A percentile compares a stretch with the other conserved stretches of the same genome.
These are phyloP conservation scores for Unio pictorum DNA, from an alignment of 2,888 invertebrate genomes.

Conservation along the genomic window DNA sequence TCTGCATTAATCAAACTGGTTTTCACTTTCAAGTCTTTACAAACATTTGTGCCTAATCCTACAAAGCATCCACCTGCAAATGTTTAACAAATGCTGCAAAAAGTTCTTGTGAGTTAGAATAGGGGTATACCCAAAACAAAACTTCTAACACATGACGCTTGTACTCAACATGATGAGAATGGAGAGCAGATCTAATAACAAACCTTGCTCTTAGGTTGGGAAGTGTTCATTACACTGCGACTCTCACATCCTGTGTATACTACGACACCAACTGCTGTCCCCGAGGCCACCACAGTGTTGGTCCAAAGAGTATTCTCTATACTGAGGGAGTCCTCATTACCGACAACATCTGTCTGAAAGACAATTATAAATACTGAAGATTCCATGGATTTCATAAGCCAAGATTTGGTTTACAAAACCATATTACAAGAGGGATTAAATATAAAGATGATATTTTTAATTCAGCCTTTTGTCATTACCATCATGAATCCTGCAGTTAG, in stretches of 20 bases:
- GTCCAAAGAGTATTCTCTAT: slow-evolving; percentile 99
- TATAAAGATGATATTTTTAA: neutral
- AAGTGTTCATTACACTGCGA: slow-evolving; percentile 98
- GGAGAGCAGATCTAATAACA: no score
- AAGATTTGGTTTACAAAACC: neutral
- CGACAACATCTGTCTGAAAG: slow-evolving; percentile 74
- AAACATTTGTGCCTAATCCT: no score
- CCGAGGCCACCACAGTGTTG: slow-evolving; percentile 97
- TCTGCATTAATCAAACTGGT: no score
- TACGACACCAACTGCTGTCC: slow-evolving; percentile 93
- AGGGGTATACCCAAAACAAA: no score
- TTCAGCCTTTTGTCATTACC: no score
- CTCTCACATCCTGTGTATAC: slow-evolving; percentile 98
- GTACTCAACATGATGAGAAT: no score
- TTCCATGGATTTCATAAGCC: neutral
- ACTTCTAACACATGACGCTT: no score
- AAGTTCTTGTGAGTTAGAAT: no score
- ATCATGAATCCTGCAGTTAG: no score
- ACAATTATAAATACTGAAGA: neutral
- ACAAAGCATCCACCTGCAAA: no score
- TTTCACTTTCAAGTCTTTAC: no score
- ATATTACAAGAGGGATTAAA: neutral
- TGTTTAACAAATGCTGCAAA: no score
- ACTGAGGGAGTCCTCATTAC: slow-evolving; percentile 85
- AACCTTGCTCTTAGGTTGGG: slow-evolving; percentile 94